Conservation (phyloP, 37 sponge, comb jelly and placozoan genomes). For the Theonella swinhoei region DNA sequence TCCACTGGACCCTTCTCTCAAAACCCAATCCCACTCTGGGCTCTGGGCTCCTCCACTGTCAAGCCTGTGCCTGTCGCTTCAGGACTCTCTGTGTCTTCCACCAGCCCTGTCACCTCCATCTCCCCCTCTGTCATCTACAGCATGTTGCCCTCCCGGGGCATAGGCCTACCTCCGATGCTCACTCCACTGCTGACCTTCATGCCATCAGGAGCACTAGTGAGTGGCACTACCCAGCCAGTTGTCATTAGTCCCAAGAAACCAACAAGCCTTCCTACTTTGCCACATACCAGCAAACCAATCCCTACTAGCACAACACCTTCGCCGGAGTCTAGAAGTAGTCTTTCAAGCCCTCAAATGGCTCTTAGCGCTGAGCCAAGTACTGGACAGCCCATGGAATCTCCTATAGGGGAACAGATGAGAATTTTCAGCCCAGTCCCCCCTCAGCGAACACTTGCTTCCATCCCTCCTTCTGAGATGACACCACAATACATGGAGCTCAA, state of each 20-base stretch:
- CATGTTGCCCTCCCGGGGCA: neutral
- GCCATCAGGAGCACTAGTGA: slow-evolving; percentile 3
- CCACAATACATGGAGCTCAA: slow-evolving; percentile 60
- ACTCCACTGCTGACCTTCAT: slow-evolving; percentile 36
- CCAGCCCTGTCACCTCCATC: neutral
- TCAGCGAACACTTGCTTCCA: slow-evolving; percentile 52
- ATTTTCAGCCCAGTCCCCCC: neutral
- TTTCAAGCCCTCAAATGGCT: neutral
- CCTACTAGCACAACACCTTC: neutral
- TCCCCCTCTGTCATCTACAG: neutral
- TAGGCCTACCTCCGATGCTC: slow-evolving; percentile 18
- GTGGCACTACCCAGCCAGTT: neutral
- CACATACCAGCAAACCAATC: neutral
- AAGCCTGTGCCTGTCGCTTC: neutral
- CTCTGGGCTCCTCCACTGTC: neutral
- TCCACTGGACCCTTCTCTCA: neutral
- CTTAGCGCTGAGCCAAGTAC: slow-evolving; percentile 5
- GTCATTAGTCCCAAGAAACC: neutral
- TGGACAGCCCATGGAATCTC: slow-evolving; percentile 4
- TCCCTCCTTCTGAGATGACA: slow-evolving; percentile 48
- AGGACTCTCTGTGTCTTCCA: slow-evolving; percentile 2
- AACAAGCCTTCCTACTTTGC: neutral
- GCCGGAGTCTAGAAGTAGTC: neutral
- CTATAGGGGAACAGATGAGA: neutral
- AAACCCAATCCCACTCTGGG: neutral